phyloP scores from a whole-genome alignment of 2,113 vertebrate genomes.

The Zapornia atra region DNA sequence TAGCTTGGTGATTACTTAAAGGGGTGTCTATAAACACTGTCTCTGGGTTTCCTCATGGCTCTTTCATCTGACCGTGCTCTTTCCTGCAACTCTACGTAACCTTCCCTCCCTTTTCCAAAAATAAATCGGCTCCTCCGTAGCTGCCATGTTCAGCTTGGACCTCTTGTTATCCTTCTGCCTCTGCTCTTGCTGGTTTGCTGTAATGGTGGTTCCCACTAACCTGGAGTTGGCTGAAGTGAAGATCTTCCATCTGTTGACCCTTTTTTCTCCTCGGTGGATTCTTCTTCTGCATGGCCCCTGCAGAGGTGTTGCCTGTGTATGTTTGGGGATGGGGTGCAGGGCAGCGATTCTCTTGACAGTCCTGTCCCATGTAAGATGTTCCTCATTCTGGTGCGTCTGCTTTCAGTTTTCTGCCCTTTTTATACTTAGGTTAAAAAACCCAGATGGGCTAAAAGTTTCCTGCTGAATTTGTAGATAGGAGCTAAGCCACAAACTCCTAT shows the following conservation, averaged over 20 bases:
- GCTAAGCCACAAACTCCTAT: background rate
- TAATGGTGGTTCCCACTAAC: background rate
- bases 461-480: background rate
- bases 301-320: background rate
- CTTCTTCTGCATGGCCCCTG: background rate
- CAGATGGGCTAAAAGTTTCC: background rate
- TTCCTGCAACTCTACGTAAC: constrained; percentile 29
- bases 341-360: background rate
- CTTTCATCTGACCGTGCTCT: background rate
- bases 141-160: background rate
- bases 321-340: background rate
- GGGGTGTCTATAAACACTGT: constrained; percentile 18
- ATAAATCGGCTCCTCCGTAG: background rate
- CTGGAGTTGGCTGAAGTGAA: background rate
- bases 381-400: background rate
- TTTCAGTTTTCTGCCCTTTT: background rate
- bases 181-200: constrained; percentile 20
- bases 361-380: background rate
- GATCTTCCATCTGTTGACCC: background rate
- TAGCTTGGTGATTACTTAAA: background rate
- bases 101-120: constrained; percentile 27
- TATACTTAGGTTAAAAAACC: background rate
- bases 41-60: constrained; percentile 5
- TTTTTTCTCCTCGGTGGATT: background rate
- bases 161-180: background rate